Conservation (phyloP, 2,888 invertebrate genomes). For the Crioceris asparagi region DNA sequence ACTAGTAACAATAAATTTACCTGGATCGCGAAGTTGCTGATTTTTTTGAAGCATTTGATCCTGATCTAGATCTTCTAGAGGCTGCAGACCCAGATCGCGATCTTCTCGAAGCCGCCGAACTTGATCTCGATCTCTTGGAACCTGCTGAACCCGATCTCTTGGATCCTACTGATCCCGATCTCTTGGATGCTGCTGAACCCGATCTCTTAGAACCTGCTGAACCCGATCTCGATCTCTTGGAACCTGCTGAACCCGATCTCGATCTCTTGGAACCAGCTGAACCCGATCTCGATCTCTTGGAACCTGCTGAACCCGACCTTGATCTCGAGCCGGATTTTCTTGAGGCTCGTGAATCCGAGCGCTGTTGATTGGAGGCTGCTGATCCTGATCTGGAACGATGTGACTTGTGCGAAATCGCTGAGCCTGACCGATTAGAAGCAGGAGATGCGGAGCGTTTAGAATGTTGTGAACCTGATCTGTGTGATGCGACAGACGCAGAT, state of each 20-base stretch:
- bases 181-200: conserved; percentile 6
- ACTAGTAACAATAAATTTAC: no score
- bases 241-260: conserved; percentile 17
- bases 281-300: conserved; percentile 19
- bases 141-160: conserved; percentile 13
- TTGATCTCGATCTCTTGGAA: conserved; percentile 14
- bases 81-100: conserved; percentile 14
- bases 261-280: conserved; percentile 19
- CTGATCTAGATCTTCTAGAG: conserved; percentile 15
- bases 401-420: conserved; percentile 17
- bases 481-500: conserved; percentile 15
- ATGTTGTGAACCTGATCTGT: conserved; percentile 21
- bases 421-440: conserved; percentile 19
- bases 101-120: conserved; percentile 17
- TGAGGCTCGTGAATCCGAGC: conserved; percentile 21
- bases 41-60: conserved; percentile 18
- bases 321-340: conserved; percentile 20
- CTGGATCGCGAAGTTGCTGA: conserved; percentile 15
- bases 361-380: conserved; percentile 10
- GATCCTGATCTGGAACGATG: conserved; percentile 10
- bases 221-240: conserved; percentile 18
- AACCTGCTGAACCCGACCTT: conserved; percentile 15
- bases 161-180: conserved; percentile 19
- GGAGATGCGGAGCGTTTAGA: conserved; percentile 15
- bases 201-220: conserved; percentile 19